Evolutionary conservation across 2,113 vertebrate species (phyloP), one percentile per base, ranked within the genome.

Genomic region (Corythornis madagascariensis): DNA sequence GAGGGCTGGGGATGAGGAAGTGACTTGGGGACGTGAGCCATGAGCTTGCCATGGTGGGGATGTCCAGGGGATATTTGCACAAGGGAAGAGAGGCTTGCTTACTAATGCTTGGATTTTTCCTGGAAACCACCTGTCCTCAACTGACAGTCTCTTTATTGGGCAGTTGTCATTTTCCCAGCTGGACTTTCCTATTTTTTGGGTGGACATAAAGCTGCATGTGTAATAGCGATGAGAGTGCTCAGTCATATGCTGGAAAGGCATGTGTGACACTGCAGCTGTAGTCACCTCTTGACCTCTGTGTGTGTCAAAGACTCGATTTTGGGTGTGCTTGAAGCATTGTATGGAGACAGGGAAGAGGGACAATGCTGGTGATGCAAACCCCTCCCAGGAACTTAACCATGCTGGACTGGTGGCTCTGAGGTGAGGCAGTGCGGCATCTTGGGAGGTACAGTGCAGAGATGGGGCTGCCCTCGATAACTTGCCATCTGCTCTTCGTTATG

Each of bases 401-500:
- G 40, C 59, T 87, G 53, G 22, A 52, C 56, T 66, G 59, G 33
- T 0, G 1, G 42, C 60, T 89, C 1, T 1, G 33, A 78, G 82
- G 48, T 0, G 8, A 38, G 85, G 43, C 61, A 19, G 31, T 38
- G 75, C 79, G 75, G 83, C 60, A 11, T 83, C 38, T 60, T 63
- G 79, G 67, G 71, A 47, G 60, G 69, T 56, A 52, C 57, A 52
- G 73, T 2, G 3, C 50, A n/a, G 31, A 71, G 75, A 42, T 11
- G 0, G 0, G 4, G 61, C 81, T 79, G 61, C 65, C 57, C 65
- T 92, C 3, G 2, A 92, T 91, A 29, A 5, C 35, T 69, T 75
- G 78, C 93, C 94, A 87, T 95, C 93, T 95, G 87, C 87, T 93
- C 81, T 63, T 92, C 0, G 3, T 94, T 89, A 81, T 33, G 84